A percentile compares a stretch with the other conserved stretches of the same genome.
Conservation (phyloP, 2,797 vertebrate species). For the Uromys caudimaculatus region DNA sequence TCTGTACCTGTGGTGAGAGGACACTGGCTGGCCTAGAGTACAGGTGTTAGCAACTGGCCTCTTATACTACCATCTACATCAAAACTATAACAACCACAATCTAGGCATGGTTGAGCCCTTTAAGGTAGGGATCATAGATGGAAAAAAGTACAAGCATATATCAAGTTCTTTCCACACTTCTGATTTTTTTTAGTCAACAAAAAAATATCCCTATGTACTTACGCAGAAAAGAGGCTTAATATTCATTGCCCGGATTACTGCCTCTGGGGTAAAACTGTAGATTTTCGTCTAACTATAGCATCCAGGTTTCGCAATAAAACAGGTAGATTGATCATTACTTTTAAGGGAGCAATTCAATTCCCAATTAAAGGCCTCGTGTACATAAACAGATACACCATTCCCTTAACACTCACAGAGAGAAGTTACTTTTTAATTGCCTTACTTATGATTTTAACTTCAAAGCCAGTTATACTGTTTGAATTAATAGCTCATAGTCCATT, state of each 20-base stretch:
- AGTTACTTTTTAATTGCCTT: conserved; percentile 84
- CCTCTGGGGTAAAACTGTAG: not conserved
- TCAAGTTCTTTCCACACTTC: not conserved
- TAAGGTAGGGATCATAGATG: not conserved
- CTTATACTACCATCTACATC: not conserved
- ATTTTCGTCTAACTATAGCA: conserved; percentile 67
- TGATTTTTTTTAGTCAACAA: not conserved
- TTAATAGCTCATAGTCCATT: conserved; percentile 83
- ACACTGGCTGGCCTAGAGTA: not conserved
- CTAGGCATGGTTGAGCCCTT: not conserved
- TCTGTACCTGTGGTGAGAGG: not conserved
- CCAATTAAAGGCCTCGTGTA: conserved; percentile 79
- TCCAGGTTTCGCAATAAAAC: conserved; percentile 71
- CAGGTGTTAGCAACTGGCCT: not conserved
- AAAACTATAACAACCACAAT: not conserved
- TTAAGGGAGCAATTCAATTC: conserved; percentile 77
- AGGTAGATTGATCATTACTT: conserved; percentile 75
- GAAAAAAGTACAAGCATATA: conserved; percentile 25
- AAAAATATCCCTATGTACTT: not conserved
- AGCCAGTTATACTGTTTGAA: conserved; percentile 83
- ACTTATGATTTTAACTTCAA: conserved; percentile 83
- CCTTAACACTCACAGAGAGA: conserved; percentile 76
- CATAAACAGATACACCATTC: conserved; percentile 80
- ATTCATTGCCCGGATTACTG: not conserved
- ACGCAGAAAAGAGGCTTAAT: not conserved